Conservation (phyloP, 2,888 invertebrate genomes). For the Cheilosia grossa region DNA sequence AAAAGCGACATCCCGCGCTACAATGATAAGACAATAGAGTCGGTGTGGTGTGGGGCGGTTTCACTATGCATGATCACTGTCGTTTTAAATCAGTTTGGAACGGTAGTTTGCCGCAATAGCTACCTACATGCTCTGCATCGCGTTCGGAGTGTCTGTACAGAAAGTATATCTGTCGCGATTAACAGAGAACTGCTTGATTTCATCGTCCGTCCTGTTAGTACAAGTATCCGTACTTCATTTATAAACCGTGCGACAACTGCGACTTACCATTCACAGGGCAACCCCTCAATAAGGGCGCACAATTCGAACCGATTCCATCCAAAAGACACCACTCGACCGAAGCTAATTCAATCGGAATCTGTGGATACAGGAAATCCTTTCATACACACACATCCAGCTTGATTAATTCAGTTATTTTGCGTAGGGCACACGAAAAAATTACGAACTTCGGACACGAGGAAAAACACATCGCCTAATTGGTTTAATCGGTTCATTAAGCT, state of each 20-base stretch:
- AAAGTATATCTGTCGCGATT: slow-evolving; percentile 12
- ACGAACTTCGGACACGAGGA: background rate
- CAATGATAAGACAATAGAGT: slow-evolving; percentile 52
- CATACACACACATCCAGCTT: background rate
- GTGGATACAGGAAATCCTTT: background rate
- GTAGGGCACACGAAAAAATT: background rate
- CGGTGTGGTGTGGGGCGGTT: background rate
- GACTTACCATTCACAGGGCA: background rate
- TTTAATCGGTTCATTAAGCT: slow-evolving; percentile 32
- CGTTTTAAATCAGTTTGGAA: slow-evolving; percentile 58
- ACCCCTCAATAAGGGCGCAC: background rate
- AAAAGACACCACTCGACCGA: slow-evolving; percentile 9
- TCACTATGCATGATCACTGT: slow-evolving; percentile 20
- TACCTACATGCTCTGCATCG: slow-evolving; percentile 17
- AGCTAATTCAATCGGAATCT: slow-evolving; percentile 18
- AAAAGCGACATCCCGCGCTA: slow-evolving; percentile 21
- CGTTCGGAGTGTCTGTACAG: background rate
- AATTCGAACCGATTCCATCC: background rate
- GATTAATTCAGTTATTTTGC: slow-evolving; percentile 20
- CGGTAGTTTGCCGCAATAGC: slow-evolving; percentile 44
- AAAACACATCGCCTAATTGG: slow-evolving; percentile 24
- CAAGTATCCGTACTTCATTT: background rate
- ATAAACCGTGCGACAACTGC: background rate
- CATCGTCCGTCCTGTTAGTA: background rate
- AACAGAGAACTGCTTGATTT: background rate